These are phyloP conservation scores for Drosophila diplacantha DNA, from an alignment of 2,888 invertebrate genomes.

Conservation along the genomic window DNA sequence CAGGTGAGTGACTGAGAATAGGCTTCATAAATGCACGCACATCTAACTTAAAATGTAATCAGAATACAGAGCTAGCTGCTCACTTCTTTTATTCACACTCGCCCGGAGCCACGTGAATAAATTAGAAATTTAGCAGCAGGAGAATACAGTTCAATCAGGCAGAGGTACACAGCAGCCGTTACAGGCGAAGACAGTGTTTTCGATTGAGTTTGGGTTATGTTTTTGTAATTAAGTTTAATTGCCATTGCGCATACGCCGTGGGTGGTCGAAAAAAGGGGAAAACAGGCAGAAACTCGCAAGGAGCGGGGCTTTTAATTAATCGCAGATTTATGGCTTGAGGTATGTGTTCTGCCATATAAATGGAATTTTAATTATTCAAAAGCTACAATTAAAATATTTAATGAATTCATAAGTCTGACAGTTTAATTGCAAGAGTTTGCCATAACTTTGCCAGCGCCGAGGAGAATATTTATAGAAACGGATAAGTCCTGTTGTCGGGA, in stretches of 20 bases:
- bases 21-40: background rate
- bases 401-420: slow-evolving; percentile 73
- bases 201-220: slow-evolving; percentile 64
- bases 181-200: slow-evolving; percentile 29
- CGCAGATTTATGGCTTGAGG: slow-evolving; percentile 68
- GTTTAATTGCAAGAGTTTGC: slow-evolving; percentile 70
- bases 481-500: slow-evolving; percentile 25
- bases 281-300: background rate
- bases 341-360: slow-evolving; percentile 49
- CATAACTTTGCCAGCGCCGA: slow-evolving; percentile 50
- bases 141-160: slow-evolving; percentile 47
- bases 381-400: slow-evolving; percentile 72
- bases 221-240: slow-evolving; percentile 71
- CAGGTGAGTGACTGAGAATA: slow-evolving; percentile 73
- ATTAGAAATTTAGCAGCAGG: slow-evolving; percentile 39
- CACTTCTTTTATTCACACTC: background rate
- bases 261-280: slow-evolving; percentile 5
- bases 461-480: slow-evolving; percentile 42
- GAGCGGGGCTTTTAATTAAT: slow-evolving; percentile 61
- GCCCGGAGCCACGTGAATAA: slow-evolving; percentile 59
- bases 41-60: slow-evolving; percentile 15
- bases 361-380: slow-evolving; percentile 73
- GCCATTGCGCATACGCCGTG: slow-evolving; percentile 62
- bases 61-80: slow-evolving; percentile 2
- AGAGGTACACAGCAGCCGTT: slow-evolving; percentile 13